phyloP scores from a whole-genome alignment of 2,888 invertebrate species.

The Taenaris catops region DNA sequence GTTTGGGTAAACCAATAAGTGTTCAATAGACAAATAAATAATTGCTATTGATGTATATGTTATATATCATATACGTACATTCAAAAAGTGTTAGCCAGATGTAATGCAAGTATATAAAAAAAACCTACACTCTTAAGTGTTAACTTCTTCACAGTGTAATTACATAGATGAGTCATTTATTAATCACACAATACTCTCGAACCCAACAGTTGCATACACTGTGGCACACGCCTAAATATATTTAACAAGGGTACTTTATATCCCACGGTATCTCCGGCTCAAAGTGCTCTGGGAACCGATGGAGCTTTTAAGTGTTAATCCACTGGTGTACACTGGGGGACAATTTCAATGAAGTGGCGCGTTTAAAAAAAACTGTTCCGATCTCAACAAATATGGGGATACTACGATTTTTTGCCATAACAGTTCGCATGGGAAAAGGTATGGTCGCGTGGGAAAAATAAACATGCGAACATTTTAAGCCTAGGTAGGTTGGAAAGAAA shows the following conservation, averaged over 20 bases:
- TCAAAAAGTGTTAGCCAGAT: no score
- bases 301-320: constrained; percentile 4
- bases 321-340: not conserved
- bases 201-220: no score
- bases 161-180: no score
- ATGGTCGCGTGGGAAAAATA: constrained; percentile 3
- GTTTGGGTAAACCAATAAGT: no score
- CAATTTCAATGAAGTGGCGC: constrained; percentile 5
- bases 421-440: constrained; percentile 4
- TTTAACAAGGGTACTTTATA: constrained; percentile 10
- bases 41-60: no score
- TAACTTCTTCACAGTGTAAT: no score
- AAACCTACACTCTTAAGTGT: no score
- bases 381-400: constrained; percentile 1
- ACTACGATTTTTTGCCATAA: not conserved
- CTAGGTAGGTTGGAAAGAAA: not conserved
- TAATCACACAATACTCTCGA: no score
- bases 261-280: constrained; percentile 16
- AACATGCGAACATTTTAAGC: not conserved
- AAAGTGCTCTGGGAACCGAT: constrained; percentile 16
- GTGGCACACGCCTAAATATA: constrained; percentile 15
- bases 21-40: no score
- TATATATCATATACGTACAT: no score
- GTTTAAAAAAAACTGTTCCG: not conserved
- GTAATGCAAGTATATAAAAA: no score